Conservation (phyloP, 2,888 invertebrate genomes). For the Miltochrista miniata region DNA sequence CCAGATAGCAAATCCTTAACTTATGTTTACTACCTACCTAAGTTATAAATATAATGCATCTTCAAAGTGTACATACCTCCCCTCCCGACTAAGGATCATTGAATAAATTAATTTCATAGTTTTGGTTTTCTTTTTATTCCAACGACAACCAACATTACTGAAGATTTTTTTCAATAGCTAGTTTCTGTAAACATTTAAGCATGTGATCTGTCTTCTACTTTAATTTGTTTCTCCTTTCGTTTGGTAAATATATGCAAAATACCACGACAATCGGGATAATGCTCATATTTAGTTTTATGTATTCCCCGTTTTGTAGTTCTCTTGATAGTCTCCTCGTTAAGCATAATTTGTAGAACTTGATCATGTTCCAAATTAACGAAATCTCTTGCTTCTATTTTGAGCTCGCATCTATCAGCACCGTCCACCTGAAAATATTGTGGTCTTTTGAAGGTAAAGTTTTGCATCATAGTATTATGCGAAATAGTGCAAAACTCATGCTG, state of each 20-base stretch:
- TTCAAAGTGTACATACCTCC: not conserved
- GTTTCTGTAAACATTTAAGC: not conserved
- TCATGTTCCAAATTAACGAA: slow-evolving; percentile 57
- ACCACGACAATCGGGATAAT: slow-evolving; percentile 72
- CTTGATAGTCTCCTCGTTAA: slow-evolving; percentile 57
- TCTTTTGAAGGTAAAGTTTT: not conserved
- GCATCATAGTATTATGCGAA: no score
- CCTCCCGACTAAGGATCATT: not conserved
- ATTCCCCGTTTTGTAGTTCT: slow-evolving; percentile 60
- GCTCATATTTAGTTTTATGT: slow-evolving; percentile 60
- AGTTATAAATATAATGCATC: not conserved
- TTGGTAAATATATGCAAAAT: slow-evolving; percentile 69
- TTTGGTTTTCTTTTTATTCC: not conserved
- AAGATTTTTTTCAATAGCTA: not conserved
- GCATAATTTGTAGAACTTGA: slow-evolving; percentile 63
- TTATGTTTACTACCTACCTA: not conserved
- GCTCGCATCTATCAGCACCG: slow-evolving; percentile 69
- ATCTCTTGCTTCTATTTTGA: slow-evolving; percentile 65
- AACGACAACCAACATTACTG: not conserved
- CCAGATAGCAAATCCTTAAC: slow-evolving; percentile 40
- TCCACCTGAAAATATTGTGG: slow-evolving; percentile 57
- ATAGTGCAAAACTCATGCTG: no score
- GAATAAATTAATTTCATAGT: not conserved
- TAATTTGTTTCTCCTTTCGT: slow-evolving; percentile 36
- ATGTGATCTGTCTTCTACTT: slow-evolving; percentile 15